Percentiles rank a stretch among this genome's conserved stretches.
phyloP scores from a whole-genome alignment of 2,113 vertebrate species.

The Calyptommatus sinebrachiatus region DNA sequence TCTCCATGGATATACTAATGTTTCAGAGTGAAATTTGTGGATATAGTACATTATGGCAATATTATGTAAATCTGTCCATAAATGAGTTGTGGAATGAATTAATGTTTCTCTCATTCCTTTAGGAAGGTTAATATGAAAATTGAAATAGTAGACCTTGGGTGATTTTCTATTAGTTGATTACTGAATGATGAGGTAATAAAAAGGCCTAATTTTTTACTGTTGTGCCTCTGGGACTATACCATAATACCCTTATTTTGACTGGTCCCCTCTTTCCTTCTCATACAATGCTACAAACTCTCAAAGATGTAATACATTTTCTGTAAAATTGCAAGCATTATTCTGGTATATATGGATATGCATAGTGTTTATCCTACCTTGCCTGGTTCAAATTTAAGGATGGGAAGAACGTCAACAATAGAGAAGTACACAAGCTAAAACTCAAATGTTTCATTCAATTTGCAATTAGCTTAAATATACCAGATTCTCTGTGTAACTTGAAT shows the following conservation, averaged over 20 bases:
- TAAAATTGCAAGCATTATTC: background rate
- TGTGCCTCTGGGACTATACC: background rate
- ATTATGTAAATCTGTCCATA: conserved; percentile 2
- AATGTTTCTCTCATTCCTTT: background rate
- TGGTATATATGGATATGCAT: background rate
- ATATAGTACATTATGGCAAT: background rate
- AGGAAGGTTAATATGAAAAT: background rate
- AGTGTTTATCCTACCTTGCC: background rate
- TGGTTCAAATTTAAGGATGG: background rate
- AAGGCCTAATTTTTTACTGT: background rate
- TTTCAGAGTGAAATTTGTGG: background rate
- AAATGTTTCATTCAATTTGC: no score
- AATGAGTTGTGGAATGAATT: background rate
- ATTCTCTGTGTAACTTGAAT: no score
- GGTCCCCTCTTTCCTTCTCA: background rate
- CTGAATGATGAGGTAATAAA: background rate
- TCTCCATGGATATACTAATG: conserved; percentile 1
- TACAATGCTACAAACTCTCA: background rate
- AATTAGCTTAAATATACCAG: no score
- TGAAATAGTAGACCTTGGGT: rapidly evolving
- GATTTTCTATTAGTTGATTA: background rate
- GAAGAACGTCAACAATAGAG: no score
- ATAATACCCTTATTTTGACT: background rate
- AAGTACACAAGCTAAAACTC: no score
- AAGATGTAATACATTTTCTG: background rate